Evolutionary conservation across 2,888 invertebrate species (phyloP), one percentile per base, ranked within the genome.

Genomic region (Leucophora obtusa): DNA sequence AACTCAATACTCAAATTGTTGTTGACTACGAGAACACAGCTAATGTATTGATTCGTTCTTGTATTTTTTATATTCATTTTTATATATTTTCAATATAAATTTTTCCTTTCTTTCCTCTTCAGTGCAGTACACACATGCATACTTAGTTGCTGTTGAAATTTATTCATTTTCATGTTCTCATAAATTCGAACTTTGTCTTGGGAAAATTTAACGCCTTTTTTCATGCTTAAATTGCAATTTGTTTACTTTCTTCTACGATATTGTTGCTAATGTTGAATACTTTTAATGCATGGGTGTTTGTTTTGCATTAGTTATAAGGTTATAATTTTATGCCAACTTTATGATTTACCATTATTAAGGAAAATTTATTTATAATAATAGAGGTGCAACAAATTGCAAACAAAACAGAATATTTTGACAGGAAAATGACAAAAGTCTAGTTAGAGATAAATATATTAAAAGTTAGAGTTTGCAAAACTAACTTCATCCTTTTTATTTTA

Each of bases 261-360:
- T 17, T 63, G 62, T 69, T 75, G 56, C 75, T 21, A 4, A 33
- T 35, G 62, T 50, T 62, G 28, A 75, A 62, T 35, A 54, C 21
- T 53, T 75, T 69, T 69, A 75, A 50, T 33, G 50, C 54, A 51
- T 68, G n/a, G 62, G 60, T 50, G 47, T 75, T 69, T 75, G 35
- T 50, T 75, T 33, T 24, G 50, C 62, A 75, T 75, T 62, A 69
- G 54, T n/a, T n/a, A n/a, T n/a, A 69, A 56, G 54, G 75, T 33
- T 47, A 50, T 62, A 75, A 43, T 59, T 66, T 43, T 66, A 56
- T 69, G 68, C 17, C 60, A 54, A 18, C 3, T 33, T 54, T 68
- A 69, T 60, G 54, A 69, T 75, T 68, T 75, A 68, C 15, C 53
- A n/a, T 60, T n/a, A 18, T 5, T 8, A 50, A 24, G 38, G 38